A percentile compares a stretch with the other conserved stretches of the same genome.
Conservation (phyloP, 2,113 vertebrate genomes). For the Amia ocellicauda region DNA sequence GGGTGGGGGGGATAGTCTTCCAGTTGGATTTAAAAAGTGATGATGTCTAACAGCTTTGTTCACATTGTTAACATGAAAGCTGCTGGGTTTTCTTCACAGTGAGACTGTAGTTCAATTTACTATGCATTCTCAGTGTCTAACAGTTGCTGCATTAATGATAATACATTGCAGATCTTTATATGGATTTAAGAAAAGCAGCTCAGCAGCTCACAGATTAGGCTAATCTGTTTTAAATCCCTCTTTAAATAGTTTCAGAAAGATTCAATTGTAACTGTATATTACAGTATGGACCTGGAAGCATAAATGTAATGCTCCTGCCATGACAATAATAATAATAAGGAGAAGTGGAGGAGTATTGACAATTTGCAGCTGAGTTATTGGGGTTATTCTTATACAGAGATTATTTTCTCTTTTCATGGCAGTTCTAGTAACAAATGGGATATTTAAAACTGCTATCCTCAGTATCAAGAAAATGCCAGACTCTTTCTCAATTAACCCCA, state of each 20-base stretch:
- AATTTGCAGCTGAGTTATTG: no score
- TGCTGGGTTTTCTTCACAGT: not conserved
- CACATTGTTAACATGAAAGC: not conserved
- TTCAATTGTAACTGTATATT: conserved; percentile 13
- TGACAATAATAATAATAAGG: not conserved
- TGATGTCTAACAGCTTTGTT: not conserved
- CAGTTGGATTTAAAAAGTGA: not conserved
- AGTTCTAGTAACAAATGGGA: no score
- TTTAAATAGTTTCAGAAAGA: conserved; percentile 23
- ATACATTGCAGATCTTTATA: conserved; percentile 11
- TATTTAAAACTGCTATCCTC: no score
- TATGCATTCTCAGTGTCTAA: not conserved
- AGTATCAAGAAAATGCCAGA: no score
- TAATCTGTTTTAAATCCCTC: conserved; percentile 32
- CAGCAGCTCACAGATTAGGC: conserved; percentile 18
- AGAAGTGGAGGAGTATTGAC: no score
- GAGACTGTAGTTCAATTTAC: not conserved
- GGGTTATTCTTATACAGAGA: no score
- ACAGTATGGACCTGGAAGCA: not conserved
- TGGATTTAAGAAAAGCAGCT: conserved; percentile 27
- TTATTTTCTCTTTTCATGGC: no score
- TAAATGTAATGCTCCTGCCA: not conserved
- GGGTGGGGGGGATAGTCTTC: not conserved
- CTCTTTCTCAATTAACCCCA: no score
- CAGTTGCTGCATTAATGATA: not conserved